Conservation (phyloP, 2,113 vertebrate species). For the rat (Rattus norvegicus) region GRCr8 NC_086020.1:218156501-218157000, state of each 20-base stretch:
- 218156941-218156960: conserved; percentile 13
- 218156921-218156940: neutral
- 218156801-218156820: neutral
- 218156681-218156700: neutral
- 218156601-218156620: neutral
- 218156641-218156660: neutral
- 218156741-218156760: neutral
- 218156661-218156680: neutral
- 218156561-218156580: neutral
- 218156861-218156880: neutral
- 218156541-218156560: neutral
- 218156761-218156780: neutral
- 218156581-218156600: conserved; percentile 8
- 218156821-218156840: neutral
- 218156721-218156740: neutral
- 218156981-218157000: neutral
- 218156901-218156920: neutral
- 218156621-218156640: neutral
- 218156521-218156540: neutral
- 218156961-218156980: neutral
- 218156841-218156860: neutral
- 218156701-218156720: neutral
- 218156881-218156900: neutral
- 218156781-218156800: neutral
- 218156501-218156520: neutral